Base-by-base conservation (phyloP, 2,113 vertebrate species). In the Baryphthengus martii region DNA sequence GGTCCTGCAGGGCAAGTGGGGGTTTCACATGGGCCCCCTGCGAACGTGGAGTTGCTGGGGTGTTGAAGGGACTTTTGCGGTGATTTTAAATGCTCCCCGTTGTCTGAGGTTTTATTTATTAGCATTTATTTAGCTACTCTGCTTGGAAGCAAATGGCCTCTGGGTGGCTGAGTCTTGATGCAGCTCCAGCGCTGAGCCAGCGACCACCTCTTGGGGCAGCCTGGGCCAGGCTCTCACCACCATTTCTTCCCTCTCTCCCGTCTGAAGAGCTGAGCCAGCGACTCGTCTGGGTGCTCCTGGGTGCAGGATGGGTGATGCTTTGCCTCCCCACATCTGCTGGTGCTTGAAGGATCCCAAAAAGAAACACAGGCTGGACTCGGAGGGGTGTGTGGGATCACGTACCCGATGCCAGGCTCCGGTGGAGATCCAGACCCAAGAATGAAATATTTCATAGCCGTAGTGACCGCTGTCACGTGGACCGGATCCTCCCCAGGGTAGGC, bases 391-490 rank as follows among this genome's bases (percentile, higher is more conserved):
- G 17, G 56, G 24, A 2, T 20, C 55, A 13, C 14, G 31, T 1
- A 6, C 31, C 55, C 2, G 35, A 15, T 20, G 49, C 70, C 39
- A 8, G 58, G 40, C 6, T 16, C 7, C 1, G 59, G 26, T 4
- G 9, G 29, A 11, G 78, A 23, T 13, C 14, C 23, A 14, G 53
- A 23, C 35, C 29, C 20, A 4, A 19, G 9, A 35, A 7, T 21
- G 20, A 26, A 62, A 19, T 4, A 40, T 8, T 55, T 4, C 11
- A 28, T 31, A 45, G 45, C 68, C 1, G 0, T 6, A 26, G n/a
- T 20, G 45, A n/a, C 49, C 11, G 17, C 28, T 28, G 0, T 1
- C 18, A n/a, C 49, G 11, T 0, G 9, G 65, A 16, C n/a, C 0
- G 2, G 39, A 28, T n/a, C 55, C 17, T 74, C 56, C 26, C 67